A percentile compares a stretch with the other conserved stretches of the same genome.
Conservation (phyloP, 2,113 vertebrate species). For the Mormoops blainvillei region DNA sequence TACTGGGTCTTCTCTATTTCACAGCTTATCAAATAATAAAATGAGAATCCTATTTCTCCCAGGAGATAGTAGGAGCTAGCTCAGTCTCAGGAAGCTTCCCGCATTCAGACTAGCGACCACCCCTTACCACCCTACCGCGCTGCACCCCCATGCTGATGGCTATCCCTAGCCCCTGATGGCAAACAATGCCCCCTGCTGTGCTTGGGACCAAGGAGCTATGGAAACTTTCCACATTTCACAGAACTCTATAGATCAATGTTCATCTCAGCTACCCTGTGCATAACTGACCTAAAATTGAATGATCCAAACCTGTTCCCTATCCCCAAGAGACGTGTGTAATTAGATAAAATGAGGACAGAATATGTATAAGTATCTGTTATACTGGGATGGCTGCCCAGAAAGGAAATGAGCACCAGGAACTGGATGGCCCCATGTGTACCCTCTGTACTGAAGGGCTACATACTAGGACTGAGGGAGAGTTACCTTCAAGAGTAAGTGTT, state of each 20-base stretch:
- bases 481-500: constrained; percentile 22
- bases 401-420: constrained; percentile 75
- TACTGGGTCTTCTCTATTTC: neutral
- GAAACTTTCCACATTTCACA: constrained; percentile 61
- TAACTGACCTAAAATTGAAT: constrained; percentile 79
- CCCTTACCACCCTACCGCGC: too few relatives aligned
- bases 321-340: constrained; percentile 79
- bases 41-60: neutral
- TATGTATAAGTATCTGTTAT: constrained; percentile 82
- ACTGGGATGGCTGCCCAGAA: constrained; percentile 82
- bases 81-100: neutral
- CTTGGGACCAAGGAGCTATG: constrained; percentile 20
- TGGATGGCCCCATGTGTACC: constrained; percentile 67
- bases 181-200: constrained; percentile 16
- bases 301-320: constrained; percentile 76
- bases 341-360: constrained; percentile 84
- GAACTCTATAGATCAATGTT: constrained; percentile 62
- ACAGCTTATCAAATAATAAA: constrained; percentile 24
- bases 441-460: constrained; percentile 60
- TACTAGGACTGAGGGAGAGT: constrained; percentile 35
- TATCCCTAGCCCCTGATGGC: constrained; percentile 24
- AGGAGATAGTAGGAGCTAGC: neutral
- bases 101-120: neutral
- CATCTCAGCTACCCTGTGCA: constrained; percentile 65
- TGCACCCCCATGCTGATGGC: neutral